A percentile compares a stretch with the other conserved stretches of the same genome.
phyloP scores from a whole-genome alignment of 2,113 vertebrate species.

The Sus scrofa region T2T-Sscrofa CM000826.6:153334501-153335000 shows the following conservation, averaged over 20 bases:
- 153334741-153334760: too few species aligned
- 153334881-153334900: not conserved
- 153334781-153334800: too few species aligned
- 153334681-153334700: too few species aligned
- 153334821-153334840: too few species aligned
- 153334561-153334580: not conserved
- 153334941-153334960: not conserved
- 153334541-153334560: not conserved
- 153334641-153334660: not conserved
- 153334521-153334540: not conserved
- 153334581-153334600: not conserved
- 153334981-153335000: fast-evolving
- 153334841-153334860: too few species aligned
- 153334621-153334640: not conserved
- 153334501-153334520: not conserved
- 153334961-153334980: fast-evolving
- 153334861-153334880: too few species aligned
- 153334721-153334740: too few species aligned
- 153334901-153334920: not conserved
- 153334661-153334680: too few species aligned
- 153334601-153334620: not conserved
- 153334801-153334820: too few species aligned
- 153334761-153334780: too few species aligned
- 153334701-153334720: too few species aligned
- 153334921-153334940: not conserved